Conservation (phyloP, 2,797 vertebrate species). For the Rhinophrynus dorsalis region DNA sequence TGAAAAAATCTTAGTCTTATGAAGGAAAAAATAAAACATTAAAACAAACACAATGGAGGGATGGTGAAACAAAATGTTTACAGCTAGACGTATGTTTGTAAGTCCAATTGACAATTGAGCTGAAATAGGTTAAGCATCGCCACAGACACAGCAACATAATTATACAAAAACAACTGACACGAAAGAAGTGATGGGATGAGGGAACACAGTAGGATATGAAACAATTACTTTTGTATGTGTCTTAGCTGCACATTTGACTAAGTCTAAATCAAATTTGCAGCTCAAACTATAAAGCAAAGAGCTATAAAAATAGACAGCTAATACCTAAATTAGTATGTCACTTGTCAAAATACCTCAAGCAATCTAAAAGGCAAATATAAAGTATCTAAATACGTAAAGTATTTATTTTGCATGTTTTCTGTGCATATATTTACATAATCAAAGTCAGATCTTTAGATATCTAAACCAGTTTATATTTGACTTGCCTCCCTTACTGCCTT, state of each 20-base stretch:
- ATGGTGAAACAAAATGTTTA: background rate
- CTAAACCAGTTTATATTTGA: too few species aligned
- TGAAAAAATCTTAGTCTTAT: too few species aligned
- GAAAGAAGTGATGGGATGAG: conserved; percentile 42
- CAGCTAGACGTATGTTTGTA: background rate
- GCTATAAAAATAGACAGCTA: conserved; percentile 30
- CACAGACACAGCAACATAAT: conserved; percentile 32
- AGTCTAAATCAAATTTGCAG: conserved; percentile 32
- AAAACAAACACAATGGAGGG: background rate
- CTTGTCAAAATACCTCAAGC: conserved; percentile 28
- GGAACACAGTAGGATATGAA: conserved; percentile 40
- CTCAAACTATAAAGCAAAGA: conserved; percentile 31
- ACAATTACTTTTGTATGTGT: conserved; percentile 42
- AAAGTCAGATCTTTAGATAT: background rate
- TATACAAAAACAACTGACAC: conserved; percentile 42
- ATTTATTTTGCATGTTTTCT: conserved; percentile 16
- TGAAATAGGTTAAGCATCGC: conserved; percentile 37
- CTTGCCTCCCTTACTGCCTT: too few species aligned
- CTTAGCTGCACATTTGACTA: conserved; percentile 24
- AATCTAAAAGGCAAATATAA: conserved; percentile 19
- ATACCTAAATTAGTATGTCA: conserved; percentile 34
- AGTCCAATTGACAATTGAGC: conserved; percentile 16
- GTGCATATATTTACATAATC: conserved; percentile 28
- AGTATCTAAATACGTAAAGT: conserved; percentile 10
- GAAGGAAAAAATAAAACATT: too few species aligned